Conservation (phyloP, 92 coral and sea anemone genomes). For the Parazoanthus atlanticus region DNA sequence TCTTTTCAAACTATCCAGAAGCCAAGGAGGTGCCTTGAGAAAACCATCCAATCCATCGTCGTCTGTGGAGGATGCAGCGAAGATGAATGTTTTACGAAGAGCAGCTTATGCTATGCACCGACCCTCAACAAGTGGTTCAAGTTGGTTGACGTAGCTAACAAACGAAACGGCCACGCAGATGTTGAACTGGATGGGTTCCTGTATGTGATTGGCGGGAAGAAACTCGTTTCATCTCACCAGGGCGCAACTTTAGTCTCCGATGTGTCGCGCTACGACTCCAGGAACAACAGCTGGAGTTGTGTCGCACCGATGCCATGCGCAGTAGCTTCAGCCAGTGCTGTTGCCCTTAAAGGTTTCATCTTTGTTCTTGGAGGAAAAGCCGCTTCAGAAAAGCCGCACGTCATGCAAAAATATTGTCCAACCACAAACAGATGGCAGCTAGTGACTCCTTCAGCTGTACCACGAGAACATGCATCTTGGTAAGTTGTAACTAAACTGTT, state of each 20-base stretch:
- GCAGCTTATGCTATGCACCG: slow-evolving; percentile 17
- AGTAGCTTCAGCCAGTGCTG: not conserved
- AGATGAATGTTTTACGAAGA: not conserved
- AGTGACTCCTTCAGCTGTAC: slow-evolving; percentile 1
- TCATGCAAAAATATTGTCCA: slow-evolving; percentile 31
- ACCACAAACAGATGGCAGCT: slow-evolving; percentile 12
- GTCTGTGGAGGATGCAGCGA: slow-evolving; percentile 32
- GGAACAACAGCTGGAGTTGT: slow-evolving; percentile 18
- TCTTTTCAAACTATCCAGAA: not conserved
- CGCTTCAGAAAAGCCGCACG: not conserved
- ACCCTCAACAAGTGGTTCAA: slow-evolving; percentile 19
- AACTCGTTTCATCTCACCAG: not conserved
- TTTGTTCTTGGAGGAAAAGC: not conserved
- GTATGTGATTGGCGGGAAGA: slow-evolving; percentile 25
- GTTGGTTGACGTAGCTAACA: not conserved
- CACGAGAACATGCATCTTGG: slow-evolving; percentile 31
- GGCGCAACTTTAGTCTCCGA: not conserved
- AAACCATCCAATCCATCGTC: not conserved
- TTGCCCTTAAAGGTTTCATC: not conserved
- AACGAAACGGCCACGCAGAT: not conserved
- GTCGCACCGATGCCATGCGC: slow-evolving; percentile 25
- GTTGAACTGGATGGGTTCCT: slow-evolving; percentile 30
- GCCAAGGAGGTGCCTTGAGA: slow-evolving; percentile 17
- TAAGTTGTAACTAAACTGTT: not conserved
- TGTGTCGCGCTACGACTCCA: slow-evolving; percentile 24